A percentile compares a stretch with the other conserved stretches of the same genome.
These are phyloP conservation scores for Drosophila tropicalis DNA, from an alignment of 1,140 invertebrate species.

Conservation along the genomic window DNA sequence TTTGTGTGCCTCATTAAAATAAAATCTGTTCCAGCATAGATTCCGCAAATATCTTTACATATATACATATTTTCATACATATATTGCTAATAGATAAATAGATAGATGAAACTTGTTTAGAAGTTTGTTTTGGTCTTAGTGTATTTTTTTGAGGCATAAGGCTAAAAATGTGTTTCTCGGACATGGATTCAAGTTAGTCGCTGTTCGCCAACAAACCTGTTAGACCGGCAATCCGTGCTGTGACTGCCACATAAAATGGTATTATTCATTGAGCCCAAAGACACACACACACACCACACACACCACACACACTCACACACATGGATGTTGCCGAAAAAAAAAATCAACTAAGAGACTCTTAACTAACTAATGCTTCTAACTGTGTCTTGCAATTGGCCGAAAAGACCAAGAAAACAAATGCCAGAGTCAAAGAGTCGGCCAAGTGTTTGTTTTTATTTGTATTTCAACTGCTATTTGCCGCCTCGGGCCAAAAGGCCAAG, in stretches of 20 bases:
- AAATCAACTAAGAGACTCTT: slow-evolving; percentile 23
- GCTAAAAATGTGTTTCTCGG: slow-evolving; percentile 58
- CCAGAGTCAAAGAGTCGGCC: slow-evolving; percentile 41
- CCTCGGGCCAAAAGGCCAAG: slow-evolving; percentile 46
- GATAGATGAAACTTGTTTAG: slow-evolving; percentile 64
- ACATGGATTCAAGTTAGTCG: slow-evolving; percentile 51
- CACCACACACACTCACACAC: slow-evolving; percentile 46
- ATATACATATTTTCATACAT: slow-evolving; percentile 1
- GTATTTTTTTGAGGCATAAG: slow-evolving; percentile 33
- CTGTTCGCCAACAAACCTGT: slow-evolving; percentile 63
- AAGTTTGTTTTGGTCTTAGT: slow-evolving; percentile 37
- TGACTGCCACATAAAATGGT: slow-evolving; percentile 66
- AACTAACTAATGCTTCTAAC: slow-evolving; percentile 71
- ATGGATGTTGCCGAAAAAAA: slow-evolving; percentile 38
- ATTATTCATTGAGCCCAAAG: slow-evolving; percentile 53
- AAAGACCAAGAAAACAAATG: slow-evolving; percentile 40
- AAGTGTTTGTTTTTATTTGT: slow-evolving; percentile 47
- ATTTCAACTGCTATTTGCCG: slow-evolving; percentile 34
- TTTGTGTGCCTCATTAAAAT: slow-evolving; percentile 37
- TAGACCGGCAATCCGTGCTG: slow-evolving; percentile 64
- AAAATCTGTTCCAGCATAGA: slow-evolving; percentile 61
- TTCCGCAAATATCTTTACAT: slow-evolving; percentile 13
- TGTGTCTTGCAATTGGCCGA: slow-evolving; percentile 67
- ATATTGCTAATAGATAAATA: neutral
- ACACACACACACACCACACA: slow-evolving; percentile 58